Evolutionary conservation across 2,888 invertebrate species (phyloP), one percentile per base, ranked within the genome.

Genomic region (Amiota communis): DNA sequence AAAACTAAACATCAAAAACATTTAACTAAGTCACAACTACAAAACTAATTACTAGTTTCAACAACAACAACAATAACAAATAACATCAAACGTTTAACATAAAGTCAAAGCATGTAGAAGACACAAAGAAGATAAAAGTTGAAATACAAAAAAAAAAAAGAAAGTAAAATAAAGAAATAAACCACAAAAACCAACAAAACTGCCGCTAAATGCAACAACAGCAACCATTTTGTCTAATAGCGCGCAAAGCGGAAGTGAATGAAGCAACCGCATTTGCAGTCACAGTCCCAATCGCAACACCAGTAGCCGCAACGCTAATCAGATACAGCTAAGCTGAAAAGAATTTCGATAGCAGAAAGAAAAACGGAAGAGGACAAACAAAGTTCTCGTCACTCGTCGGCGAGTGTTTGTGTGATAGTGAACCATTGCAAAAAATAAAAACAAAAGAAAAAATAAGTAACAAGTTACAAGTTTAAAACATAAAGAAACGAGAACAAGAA

Each of bases 1-100:
- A 23, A 65, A 53, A 75, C 78, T 76, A 80, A 84, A 81, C 83
- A 81, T 72, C 72, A 77, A 71, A 75, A 76, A 36, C 36, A 36
- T 36, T 36, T 36, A 36, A 36, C 36, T 36, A 36, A 36, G 8
- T 36, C 6, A 69, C 73, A 73, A 71, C 74, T 71, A 69, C 71
- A 69, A 13, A 74, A 75, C 61, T 76, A 75, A 77, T 73, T 72
- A 78, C 76, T 76, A n/a, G 36, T 20, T 36, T 9, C 13, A 74
- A 59, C 17, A 68, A 63, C 49, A 68, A 47, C 20, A 48, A 69
- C 23, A 23, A 17, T 36, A 70, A 71, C 70, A 77, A 74, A 47
- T 74, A 75, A 36, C 36, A 12, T 36, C n/a, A 23, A 74, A 76
- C 64, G 74, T 78, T 76, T 65, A 79, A 79, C 78, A 79, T 78